Percentiles rank a stretch among this genome's conserved stretches.
These are phyloP conservation scores for Arctia plantaginis DNA, from an alignment of 2,888 invertebrate species.

Conservation along the genomic window DNA sequence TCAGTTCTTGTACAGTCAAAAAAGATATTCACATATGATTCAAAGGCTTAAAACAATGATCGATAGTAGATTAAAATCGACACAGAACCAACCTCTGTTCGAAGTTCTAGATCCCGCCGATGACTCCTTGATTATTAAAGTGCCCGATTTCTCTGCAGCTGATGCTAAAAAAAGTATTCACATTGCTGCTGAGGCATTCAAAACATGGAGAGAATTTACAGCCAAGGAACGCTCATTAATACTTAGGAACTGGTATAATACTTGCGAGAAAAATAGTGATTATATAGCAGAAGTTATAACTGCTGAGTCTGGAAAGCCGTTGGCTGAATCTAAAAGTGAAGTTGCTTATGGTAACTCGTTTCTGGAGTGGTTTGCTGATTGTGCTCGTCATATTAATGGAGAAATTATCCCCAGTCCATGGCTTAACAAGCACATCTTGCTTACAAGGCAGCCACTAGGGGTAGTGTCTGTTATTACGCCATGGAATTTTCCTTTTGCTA, in stretches of 20 bases:
- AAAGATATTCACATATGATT: slow-evolving; percentile 1
- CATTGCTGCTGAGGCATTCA: slow-evolving; percentile 91
- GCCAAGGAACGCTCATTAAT: slow-evolving; percentile 90
- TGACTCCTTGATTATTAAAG: slow-evolving; percentile 89
- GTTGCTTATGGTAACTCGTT: slow-evolving; percentile 96
- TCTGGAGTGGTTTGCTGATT: slow-evolving; percentile 98
- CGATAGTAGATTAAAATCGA: slow-evolving; percentile 67
- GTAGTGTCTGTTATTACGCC: slow-evolving; percentile 98
- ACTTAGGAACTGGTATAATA: slow-evolving; percentile 92
- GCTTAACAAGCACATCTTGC: slow-evolving; percentile 90
- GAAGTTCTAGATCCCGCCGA: slow-evolving; percentile 93
- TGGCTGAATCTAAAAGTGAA: slow-evolving; percentile 95
- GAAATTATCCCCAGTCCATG: slow-evolving; percentile 92
- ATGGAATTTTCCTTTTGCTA: slow-evolving; percentile 98
- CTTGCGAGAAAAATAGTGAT: slow-evolving; percentile 90
- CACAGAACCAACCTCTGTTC: slow-evolving; percentile 89
- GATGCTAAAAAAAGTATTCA: slow-evolving; percentile 92
- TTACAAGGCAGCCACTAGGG: slow-evolving; percentile 95
- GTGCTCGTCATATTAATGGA: slow-evolving; percentile 94
- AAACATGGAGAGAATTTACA: slow-evolving; percentile 92
- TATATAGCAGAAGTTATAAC: slow-evolving; percentile 93
- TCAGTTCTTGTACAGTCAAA: neutral
- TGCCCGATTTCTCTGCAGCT: slow-evolving; percentile 93
- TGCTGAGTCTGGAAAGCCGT: slow-evolving; percentile 95
- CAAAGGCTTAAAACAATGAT: slow-evolving; percentile 4